Conservation (phyloP, 2,797 vertebrate genomes). For the Cryptoprocta ferox region DNA sequence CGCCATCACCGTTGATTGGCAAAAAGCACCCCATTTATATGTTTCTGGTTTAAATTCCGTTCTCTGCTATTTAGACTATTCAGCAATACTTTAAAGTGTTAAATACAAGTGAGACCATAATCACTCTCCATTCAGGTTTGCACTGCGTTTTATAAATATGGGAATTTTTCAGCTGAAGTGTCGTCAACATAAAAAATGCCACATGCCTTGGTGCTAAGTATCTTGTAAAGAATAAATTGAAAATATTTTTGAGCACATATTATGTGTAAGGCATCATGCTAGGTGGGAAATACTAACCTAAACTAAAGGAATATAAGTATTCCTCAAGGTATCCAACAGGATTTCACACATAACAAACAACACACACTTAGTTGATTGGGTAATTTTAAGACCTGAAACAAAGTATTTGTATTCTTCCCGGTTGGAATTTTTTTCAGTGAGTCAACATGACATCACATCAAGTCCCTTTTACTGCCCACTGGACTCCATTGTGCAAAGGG, state of each 20-base stretch:
- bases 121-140: constrained; percentile 36
- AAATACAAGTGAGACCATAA: constrained; percentile 54
- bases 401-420: constrained; percentile 5
- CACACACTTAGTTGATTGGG: not conserved
- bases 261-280: not conserved
- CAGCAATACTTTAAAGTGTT: constrained; percentile 43
- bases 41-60: constrained; percentile 12
- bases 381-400: not conserved
- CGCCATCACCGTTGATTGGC: not conserved
- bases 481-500: not conserved
- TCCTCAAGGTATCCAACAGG: not conserved
- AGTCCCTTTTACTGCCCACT: not conserved
- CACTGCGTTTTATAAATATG: constrained; percentile 3
- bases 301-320: not conserved
- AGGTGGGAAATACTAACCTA: not conserved
- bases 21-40: not conserved
- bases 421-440: not conserved
- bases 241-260: constrained; percentile 10
- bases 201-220: constrained; percentile 45
- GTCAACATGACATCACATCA: not conserved
- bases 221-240: constrained; percentile 70
- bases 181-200: constrained; percentile 51
- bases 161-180: constrained; percentile 59
- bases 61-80: constrained; percentile 23
- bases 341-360: constrained; percentile 7